phyloP scores from a whole-genome alignment of 2,113 vertebrate species.

The Rhinopithecus roxellana region DNA sequence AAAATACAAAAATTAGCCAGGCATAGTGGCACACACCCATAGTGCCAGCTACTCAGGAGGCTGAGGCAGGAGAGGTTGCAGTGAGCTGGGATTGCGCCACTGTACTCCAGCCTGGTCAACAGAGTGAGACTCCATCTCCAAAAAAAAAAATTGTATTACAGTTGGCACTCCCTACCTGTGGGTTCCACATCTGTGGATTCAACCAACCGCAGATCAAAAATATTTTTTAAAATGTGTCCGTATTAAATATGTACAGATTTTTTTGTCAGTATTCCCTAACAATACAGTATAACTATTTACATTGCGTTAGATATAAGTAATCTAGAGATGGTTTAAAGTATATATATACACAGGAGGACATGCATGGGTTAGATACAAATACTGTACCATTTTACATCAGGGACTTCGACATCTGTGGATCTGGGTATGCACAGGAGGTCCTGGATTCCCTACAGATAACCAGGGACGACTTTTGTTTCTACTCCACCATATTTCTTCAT shows the following conservation, averaged over 20 bases:
- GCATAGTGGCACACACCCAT: too few species aligned
- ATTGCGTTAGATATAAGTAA: neutral
- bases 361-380: neutral
- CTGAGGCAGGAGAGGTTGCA: too few species aligned
- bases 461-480: neutral
- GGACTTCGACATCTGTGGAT: neutral
- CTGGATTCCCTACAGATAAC: neutral
- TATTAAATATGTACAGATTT: neutral
- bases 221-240: neutral
- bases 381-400: neutral
- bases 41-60: too few species aligned
- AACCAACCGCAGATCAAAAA: neutral
- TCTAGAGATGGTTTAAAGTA: neutral
- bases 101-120: too few species aligned
- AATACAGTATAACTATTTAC: neutral
- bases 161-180: neutral
- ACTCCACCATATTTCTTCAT: neutral
- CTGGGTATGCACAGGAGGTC: neutral
- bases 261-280: neutral
- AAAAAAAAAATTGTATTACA: neutral
- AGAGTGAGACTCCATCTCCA: too few species aligned
- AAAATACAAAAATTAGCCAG: too few species aligned
- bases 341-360: neutral
- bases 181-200: neutral
- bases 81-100: too few species aligned